Evolutionary conservation across 2,888 invertebrate species (phyloP).

Genomic region (Abscondita cerata): DNA sequence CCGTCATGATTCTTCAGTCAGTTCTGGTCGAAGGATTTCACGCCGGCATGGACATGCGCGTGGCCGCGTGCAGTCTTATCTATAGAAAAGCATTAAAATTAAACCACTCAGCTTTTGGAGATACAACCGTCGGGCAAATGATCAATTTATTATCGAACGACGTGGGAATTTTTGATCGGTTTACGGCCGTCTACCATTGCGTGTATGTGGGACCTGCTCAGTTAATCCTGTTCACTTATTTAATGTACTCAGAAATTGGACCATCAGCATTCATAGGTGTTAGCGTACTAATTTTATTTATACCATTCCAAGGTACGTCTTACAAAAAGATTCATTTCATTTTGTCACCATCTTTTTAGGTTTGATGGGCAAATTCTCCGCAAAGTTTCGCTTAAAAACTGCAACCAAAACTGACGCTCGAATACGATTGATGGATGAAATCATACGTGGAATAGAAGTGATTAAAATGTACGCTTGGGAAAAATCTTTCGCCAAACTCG

Average conservation of each 20-base stretch:
- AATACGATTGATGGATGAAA: conserved; percentile 93
- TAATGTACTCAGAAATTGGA: conserved; percentile 79
- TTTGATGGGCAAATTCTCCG: conserved; percentile 70
- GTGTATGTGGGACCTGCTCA: conserved; percentile 83
- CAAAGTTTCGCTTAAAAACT: conserved; percentile 74
- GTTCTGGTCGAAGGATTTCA: background rate
- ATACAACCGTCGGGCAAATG: conserved; percentile 86
- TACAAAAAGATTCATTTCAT: background rate
- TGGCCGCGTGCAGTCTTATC: background rate
- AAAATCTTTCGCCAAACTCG: conserved; percentile 69
- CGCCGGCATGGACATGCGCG: background rate
- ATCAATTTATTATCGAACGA: conserved; percentile 94
- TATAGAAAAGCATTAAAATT: conserved; percentile 68
- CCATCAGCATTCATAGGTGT: conserved; percentile 80
- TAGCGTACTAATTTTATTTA: conserved; percentile 75
- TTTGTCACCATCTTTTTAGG: conserved; percentile 53
- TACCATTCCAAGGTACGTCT: conserved; percentile 62
- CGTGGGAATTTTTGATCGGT: conserved; percentile 88
- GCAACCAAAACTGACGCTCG: conserved; percentile 88
- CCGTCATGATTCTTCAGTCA: too few species aligned
- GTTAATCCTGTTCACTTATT: conserved; percentile 73
- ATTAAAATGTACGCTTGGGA: conserved; percentile 81
- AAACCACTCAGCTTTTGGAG: conserved; percentile 72
- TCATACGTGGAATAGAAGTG: conserved; percentile 90
- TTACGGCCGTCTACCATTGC: conserved; percentile 82